A percentile compares a stretch with the other conserved stretches of the same genome.
Evolutionary conservation across 2,113 vertebrate species (phyloP).

Genomic region (Poeciliopsis prolifica): DNA sequence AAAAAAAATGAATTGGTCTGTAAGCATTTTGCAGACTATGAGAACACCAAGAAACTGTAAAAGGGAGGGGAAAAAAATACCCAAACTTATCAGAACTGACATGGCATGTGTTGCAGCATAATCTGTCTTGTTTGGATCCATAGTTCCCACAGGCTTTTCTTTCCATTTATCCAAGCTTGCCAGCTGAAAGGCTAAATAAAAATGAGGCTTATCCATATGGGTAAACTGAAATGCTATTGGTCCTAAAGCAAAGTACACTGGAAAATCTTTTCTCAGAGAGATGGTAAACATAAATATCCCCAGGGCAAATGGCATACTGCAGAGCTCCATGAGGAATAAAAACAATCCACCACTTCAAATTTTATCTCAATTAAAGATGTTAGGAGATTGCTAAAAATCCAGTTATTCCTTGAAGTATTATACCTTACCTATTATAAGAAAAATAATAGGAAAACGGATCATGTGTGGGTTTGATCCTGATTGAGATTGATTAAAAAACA

Average conservation of each 20-base stretch:
- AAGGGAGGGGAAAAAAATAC: conserved; percentile 30
- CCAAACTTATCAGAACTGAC: conserved; percentile 59
- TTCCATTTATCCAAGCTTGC: conserved; percentile 54
- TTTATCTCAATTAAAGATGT: neutral
- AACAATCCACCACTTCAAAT: neutral
- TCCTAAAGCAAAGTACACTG: conserved; percentile 45
- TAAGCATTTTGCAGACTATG: conserved; percentile 23
- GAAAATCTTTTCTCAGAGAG: conserved; percentile 36
- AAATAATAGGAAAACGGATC: conserved; percentile 14
- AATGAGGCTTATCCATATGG: conserved; percentile 52
- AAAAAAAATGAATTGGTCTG: conserved; percentile 54
- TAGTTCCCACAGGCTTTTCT: conserved; percentile 51
- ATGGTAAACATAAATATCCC: conserved; percentile 37
- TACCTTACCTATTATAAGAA: neutral
- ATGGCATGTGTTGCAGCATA: conserved; percentile 42
- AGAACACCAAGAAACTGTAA: conserved; percentile 21
- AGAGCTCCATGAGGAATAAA: conserved; percentile 5
- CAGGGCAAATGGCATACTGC: conserved; percentile 2
- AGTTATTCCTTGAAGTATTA: conserved; percentile 1
- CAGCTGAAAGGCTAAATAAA: conserved; percentile 58
- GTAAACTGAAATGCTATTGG: conserved; percentile 45
- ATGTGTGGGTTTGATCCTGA: conserved; percentile 27
- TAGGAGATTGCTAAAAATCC: conserved; percentile 1
- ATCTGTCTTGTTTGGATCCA: conserved; percentile 64
- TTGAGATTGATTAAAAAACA: conserved; percentile 30